Conservation (phyloP, 2,888 invertebrate genomes). For the Epicampocera succincta region DNA sequence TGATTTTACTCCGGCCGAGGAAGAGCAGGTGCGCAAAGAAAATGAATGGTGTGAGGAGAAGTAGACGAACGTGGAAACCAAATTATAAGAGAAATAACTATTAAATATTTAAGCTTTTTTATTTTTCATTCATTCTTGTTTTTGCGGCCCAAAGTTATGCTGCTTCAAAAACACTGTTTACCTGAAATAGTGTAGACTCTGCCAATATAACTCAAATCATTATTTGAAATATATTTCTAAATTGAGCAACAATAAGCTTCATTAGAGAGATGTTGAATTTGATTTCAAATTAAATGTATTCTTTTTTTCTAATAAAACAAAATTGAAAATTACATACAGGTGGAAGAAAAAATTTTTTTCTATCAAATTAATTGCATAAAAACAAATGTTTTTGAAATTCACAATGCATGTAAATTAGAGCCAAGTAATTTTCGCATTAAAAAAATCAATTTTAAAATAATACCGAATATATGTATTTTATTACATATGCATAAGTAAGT, state of each 20-base stretch:
- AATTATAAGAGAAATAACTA: slow-evolving; percentile 43
- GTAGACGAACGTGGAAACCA: slow-evolving; percentile 61
- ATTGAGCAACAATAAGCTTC: not conserved
- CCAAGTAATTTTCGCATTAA: no score
- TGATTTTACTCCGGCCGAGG: slow-evolving; percentile 97
- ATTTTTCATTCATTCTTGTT: slow-evolving; percentile 22
- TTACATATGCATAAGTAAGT: no score
- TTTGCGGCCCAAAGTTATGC: not conserved
- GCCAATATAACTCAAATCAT: not conserved
- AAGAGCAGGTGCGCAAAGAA: slow-evolving; percentile 98
- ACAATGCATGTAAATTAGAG: no score
- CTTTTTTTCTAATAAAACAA: no score
- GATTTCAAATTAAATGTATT: not conserved
- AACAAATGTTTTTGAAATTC: no score
- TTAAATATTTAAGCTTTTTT: slow-evolving; percentile 50
- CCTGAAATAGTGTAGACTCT: not conserved
- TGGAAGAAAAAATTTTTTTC: no score
- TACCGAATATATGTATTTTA: no score
- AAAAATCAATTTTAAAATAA: no score
- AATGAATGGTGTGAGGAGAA: slow-evolving; percentile 89
- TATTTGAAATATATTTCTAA: slow-evolving; percentile 16
- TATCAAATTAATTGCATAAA: no score
- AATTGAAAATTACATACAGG: no score
- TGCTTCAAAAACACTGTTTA: not conserved
- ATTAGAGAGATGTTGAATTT: not conserved